These are phyloP conservation scores for Lepidotrigona ventralis DNA, from an alignment of 1,140 invertebrate species.

Conservation along the genomic window DNA sequence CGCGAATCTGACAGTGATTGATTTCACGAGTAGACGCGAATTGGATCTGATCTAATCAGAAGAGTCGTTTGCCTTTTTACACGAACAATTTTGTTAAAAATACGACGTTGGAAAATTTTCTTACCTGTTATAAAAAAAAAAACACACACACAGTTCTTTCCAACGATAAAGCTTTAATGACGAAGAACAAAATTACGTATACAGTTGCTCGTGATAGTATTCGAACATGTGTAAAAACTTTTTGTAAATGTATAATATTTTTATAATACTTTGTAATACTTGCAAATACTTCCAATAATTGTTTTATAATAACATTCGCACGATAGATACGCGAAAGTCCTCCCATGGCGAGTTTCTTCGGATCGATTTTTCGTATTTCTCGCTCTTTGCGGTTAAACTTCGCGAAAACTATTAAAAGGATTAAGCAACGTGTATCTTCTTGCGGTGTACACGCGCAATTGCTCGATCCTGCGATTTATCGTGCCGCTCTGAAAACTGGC, in stretches of 20 bases:
- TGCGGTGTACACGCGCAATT: constrained; percentile 39
- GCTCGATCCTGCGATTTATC: constrained; percentile 40
- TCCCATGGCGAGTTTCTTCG: too few relatives aligned
- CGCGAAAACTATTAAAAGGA: constrained; percentile 14
- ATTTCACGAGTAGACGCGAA: not conserved
- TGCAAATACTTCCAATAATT: too few relatives aligned
- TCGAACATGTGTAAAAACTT: too few relatives aligned
- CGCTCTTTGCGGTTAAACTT: not conserved
- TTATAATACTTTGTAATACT: too few relatives aligned
- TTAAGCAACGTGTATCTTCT: constrained; percentile 26
- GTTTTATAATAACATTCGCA: too few relatives aligned
- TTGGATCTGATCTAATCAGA: not conserved
- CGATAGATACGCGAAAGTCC: too few relatives aligned
- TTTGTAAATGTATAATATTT: not conserved
- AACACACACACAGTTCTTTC: too few relatives aligned
- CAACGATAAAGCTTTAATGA: too few relatives aligned
- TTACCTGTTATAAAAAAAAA: not conserved
- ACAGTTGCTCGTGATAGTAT: too few relatives aligned
- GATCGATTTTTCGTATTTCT: too few relatives aligned
- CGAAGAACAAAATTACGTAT: not conserved
- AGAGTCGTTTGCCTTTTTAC: not conserved
- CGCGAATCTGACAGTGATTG: not conserved
- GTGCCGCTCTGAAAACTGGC: constrained; percentile 47
- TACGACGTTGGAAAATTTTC: not conserved
- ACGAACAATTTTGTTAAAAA: not conserved